phyloP scores from a whole-genome alignment of 2,113 vertebrate genomes.

The Columbina picui region DNA sequence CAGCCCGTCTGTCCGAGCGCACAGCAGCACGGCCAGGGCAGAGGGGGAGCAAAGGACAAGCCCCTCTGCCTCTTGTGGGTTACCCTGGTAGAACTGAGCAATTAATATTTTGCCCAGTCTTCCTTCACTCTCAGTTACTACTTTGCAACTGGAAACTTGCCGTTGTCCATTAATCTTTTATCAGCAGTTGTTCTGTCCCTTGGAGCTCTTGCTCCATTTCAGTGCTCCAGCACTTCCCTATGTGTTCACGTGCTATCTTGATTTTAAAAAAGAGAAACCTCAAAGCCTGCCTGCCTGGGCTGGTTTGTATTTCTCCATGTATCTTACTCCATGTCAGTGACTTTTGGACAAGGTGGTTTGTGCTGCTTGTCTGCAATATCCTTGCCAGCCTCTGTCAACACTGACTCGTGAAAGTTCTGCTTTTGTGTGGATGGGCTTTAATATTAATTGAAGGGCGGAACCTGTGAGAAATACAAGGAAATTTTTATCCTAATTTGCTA shows the following conservation, averaged over 20 bases:
- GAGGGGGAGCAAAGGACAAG: background rate
- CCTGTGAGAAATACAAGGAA: background rate
- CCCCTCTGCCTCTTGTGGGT: background rate
- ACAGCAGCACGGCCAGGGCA: background rate
- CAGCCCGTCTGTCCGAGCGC: background rate
- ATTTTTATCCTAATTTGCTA: background rate
- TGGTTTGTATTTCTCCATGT: background rate
- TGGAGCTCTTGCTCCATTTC: background rate
- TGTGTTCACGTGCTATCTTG: rapidly evolving
- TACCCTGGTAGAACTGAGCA: background rate
- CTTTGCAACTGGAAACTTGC: background rate
- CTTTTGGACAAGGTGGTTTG: background rate
- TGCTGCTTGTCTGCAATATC: background rate
- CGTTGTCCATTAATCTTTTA: background rate
- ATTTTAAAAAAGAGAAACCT: background rate
- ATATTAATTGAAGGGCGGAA: background rate
- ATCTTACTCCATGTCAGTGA: background rate
- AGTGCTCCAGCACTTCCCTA: background rate
- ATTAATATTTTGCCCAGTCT: background rate
- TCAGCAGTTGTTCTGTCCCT: background rate
- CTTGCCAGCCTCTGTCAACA: background rate
- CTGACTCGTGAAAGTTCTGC: background rate
- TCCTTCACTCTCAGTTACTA: background rate
- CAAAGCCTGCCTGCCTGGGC: background rate
- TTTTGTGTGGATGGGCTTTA: background rate